Evolutionary conservation across 2,113 vertebrate genomes (phyloP).

Genomic region (Hassar affinis): DNA sequence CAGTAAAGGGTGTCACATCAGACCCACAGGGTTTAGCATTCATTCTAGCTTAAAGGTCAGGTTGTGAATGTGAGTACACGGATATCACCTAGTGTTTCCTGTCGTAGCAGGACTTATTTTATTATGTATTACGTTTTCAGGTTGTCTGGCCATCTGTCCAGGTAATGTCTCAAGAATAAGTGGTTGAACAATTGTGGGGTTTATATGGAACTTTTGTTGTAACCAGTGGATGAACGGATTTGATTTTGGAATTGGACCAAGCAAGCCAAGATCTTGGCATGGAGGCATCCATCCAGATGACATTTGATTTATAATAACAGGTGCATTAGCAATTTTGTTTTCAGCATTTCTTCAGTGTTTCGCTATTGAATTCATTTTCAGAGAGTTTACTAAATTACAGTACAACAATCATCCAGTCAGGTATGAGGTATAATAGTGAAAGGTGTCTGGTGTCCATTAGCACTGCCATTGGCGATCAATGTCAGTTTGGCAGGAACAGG

Average conservation of each 20-base stretch:
- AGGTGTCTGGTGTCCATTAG: constrained; percentile 21
- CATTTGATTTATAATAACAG: neutral
- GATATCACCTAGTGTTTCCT: neutral
- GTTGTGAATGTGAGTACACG: constrained; percentile 9
- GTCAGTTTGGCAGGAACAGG: constrained; percentile 45
- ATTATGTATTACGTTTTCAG: neutral
- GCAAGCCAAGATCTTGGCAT: neutral
- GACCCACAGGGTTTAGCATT: constrained; percentile 23
- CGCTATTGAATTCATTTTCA: neutral
- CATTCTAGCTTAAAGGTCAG: constrained; percentile 27
- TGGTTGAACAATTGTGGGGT: neutral
- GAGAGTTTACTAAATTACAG: neutral
- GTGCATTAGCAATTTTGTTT: neutral
- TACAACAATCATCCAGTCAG: neutral
- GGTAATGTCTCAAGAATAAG: neutral
- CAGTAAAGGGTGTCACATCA: neutral
- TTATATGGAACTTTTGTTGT: neutral
- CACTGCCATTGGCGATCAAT: constrained; percentile 21
- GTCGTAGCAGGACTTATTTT: neutral
- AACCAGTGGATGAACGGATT: neutral
- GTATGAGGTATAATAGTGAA: constrained; percentile 21
- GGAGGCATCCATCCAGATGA: neutral
- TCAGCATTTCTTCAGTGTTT: neutral
- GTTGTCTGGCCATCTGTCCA: neutral
- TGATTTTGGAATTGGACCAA: neutral